Conservation (phyloP, 2,113 vertebrate genomes). For the Alethe diademata region DNA sequence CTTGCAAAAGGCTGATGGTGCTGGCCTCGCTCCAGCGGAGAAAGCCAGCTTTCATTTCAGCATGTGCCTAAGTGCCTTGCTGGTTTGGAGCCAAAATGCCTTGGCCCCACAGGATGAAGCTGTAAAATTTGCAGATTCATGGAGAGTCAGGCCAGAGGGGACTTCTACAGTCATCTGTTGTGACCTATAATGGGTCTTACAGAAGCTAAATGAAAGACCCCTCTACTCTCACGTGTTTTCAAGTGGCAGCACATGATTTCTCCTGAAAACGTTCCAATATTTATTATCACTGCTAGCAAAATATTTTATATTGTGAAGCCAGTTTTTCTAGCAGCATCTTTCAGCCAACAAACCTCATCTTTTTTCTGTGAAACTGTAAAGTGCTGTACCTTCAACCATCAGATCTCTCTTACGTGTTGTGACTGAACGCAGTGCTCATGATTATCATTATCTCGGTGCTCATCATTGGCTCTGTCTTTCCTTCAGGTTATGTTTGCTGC, state of each 20-base stretch:
- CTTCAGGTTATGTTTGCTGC: neutral
- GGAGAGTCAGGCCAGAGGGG: neutral
- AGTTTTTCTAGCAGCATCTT: neutral
- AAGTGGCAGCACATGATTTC: neutral
- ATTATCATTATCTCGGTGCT: too few relatives aligned
- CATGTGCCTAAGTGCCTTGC: neutral
- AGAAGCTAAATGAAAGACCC: constrained; percentile 1
- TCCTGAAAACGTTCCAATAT: neutral
- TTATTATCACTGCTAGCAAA: neutral
- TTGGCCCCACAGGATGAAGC: constrained; percentile 13
- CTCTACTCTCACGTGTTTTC: neutral
- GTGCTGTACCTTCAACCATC: neutral
- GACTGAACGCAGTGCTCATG: neutral
- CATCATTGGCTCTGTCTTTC: neutral
- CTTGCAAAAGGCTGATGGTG: neutral
- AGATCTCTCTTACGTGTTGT: neutral
- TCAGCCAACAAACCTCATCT: neutral
- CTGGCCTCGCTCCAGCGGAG: neutral
- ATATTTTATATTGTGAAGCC: neutral
- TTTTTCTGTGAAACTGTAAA: neutral
- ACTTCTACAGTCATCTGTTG: neutral
- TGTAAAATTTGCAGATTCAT: constrained; percentile 35
- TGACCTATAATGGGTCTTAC: neutral
- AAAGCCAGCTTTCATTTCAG: neutral
- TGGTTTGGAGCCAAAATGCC: constrained; percentile 31